Conservation (phyloP, 2,888 invertebrate species). For the Cheilosia variabilis region DNA sequence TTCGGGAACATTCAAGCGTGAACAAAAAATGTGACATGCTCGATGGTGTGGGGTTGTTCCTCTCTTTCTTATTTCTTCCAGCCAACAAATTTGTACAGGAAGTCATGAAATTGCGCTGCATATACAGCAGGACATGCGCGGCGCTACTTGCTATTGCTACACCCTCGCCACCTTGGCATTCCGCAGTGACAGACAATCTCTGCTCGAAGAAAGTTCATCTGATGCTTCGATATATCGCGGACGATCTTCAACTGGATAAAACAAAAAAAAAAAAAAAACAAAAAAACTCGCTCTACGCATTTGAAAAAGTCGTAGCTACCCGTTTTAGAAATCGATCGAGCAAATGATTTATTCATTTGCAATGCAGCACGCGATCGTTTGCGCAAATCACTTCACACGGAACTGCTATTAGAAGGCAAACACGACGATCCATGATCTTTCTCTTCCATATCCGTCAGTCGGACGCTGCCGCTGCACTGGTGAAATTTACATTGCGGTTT, state of each 20-base stretch:
- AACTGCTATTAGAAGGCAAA: slow-evolving; percentile 72
- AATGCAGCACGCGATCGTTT: slow-evolving; percentile 75
- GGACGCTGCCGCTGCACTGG: slow-evolving; percentile 29
- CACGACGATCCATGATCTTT: slow-evolving; percentile 70
- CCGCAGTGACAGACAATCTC: slow-evolving; percentile 49
- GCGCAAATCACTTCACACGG: slow-evolving; percentile 75
- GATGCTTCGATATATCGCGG: slow-evolving; percentile 48
- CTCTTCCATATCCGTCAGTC: slow-evolving; percentile 71
- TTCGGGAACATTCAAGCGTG: slow-evolving; percentile 75
- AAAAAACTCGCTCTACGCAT: slow-evolving; percentile 52
- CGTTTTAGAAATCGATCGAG: slow-evolving; percentile 51
- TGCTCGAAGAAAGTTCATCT: slow-evolving; percentile 69
- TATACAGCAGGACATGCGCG: slow-evolving; percentile 56
- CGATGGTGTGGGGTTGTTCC: slow-evolving; percentile 48
- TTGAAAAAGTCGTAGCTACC: slow-evolving; percentile 58
- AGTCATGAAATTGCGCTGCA: slow-evolving; percentile 71
- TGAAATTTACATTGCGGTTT: slow-evolving; percentile 74
- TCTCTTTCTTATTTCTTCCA: slow-evolving; percentile 3
- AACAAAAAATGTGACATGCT: slow-evolving; percentile 75
- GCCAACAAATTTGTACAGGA: slow-evolving; percentile 73
- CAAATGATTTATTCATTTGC: slow-evolving; percentile 75
- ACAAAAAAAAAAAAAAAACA: slow-evolving; percentile 24
- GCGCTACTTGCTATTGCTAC: slow-evolving; percentile 3
- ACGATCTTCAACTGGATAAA: slow-evolving; percentile 29
- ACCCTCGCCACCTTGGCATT: slow-evolving; percentile 49